Percentiles rank a stretch among this genome's conserved stretches.
These are phyloP conservation scores for Leptinotarsa undecemlineata DNA, from an alignment of 1,140 invertebrate genomes.

Conservation along the genomic window DNA sequence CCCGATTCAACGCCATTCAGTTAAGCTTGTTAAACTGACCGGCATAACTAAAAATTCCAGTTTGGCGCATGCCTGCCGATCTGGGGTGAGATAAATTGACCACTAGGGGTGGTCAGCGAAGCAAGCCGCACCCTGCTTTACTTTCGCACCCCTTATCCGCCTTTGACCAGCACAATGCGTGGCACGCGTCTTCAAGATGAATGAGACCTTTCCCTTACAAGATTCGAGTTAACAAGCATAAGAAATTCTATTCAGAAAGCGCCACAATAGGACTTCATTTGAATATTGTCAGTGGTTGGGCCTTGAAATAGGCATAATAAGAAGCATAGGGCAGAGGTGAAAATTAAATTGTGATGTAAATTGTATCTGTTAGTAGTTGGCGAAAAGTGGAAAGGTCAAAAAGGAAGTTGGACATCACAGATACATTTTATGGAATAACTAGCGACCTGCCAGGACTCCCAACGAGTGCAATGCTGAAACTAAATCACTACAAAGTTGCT, in stretches of 20 bases:
- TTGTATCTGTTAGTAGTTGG: too few relatives aligned
- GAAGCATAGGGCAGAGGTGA: neutral
- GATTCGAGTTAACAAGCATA: slow-evolving; percentile 31
- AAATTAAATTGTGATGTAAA: neutral
- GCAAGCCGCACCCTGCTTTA: slow-evolving; percentile 41
- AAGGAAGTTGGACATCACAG: too few relatives aligned
- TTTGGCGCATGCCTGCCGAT: slow-evolving; percentile 29
- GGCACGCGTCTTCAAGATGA: slow-evolving; percentile 39
- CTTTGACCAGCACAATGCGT: slow-evolving; percentile 25
- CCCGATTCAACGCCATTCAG: slow-evolving; percentile 16
- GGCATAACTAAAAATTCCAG: slow-evolving; percentile 4
- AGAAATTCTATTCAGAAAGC: slow-evolving; percentile 30
- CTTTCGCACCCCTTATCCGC: slow-evolving; percentile 27
- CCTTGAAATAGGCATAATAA: slow-evolving; percentile 16
- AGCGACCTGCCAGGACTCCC: too few relatives aligned
- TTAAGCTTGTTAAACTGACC: slow-evolving; percentile 30
- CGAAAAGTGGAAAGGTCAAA: too few relatives aligned
- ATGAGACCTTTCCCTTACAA: slow-evolving; percentile 23
- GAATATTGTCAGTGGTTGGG: slow-evolving; percentile 18
- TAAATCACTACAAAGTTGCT: too few relatives aligned
- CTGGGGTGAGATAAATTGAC: slow-evolving; percentile 34
- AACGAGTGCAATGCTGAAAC: too few relatives aligned
- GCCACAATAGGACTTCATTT: slow-evolving; percentile 26
- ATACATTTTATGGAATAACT: too few relatives aligned
- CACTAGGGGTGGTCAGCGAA: slow-evolving; percentile 48